Evolutionary conservation across 2,888 invertebrate species (phyloP), one percentile per base, ranked within the genome.

Genomic region (Cephus pygmeus): DNA sequence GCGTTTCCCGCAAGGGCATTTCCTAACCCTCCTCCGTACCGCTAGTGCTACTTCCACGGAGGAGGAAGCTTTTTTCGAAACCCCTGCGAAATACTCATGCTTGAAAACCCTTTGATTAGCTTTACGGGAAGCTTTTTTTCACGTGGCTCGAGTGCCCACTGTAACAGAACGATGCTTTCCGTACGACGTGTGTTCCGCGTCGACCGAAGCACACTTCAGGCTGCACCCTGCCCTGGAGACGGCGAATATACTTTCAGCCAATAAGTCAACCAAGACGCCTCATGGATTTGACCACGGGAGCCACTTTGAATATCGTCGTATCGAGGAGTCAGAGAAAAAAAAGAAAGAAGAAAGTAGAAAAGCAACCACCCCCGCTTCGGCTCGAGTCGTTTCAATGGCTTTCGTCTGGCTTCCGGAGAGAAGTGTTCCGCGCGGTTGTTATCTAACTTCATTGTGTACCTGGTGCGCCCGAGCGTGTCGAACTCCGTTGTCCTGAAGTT

Each of bases 71-170:
- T 35, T 40, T 56, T 56, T 56, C 23, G 40, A 56, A 56, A 56
- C 23, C 23, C 40, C 40, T 23, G 15, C 0, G 40, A 56, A 56
- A 56, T 56, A 33, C 40, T 36, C 73, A 56, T 77, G 69, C 69
- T 73, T 75, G 77, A 77, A 81, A 79, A 77, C 85, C 86, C 88
- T 88, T 88, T 88, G 88, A 88, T 89, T 88, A 88, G 86, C 88
- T 84, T 83, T 73, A 71, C 80, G 6, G 40, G 6, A 56, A 56
- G 23, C 40, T 56, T 56, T 56, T 56, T 0, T 56, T 40, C 40
- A 56, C 40, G 23, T 56, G 23, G 23, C 40, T 56, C 40, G 40
- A 56, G 40, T 56, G 23, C 23, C 23, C 23, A 56, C 40, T 56
- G 23, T 56, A 2, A 23, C 40, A 9, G 40, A 23, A 56, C 23